Evolutionary conservation across 2,888 invertebrate genomes (phyloP).

Genomic region (Dascillus cervinus): DNA sequence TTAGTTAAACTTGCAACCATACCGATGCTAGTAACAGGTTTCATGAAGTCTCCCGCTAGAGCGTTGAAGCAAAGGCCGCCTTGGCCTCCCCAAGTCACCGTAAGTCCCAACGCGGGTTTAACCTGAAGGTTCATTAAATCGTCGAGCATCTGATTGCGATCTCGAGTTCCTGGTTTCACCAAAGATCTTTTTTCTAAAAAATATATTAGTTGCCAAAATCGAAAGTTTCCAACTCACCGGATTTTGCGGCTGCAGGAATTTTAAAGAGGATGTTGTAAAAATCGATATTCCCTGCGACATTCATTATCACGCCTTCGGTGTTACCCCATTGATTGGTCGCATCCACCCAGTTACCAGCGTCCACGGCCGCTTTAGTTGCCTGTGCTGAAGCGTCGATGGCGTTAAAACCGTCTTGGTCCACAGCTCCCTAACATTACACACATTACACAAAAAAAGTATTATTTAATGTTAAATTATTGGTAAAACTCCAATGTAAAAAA

Average conservation of each 20-base stretch:
- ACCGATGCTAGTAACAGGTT: conserved; percentile 56
- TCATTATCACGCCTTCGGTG: conserved; percentile 56
- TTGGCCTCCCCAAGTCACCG: conserved; percentile 61
- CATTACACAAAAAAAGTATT: too few relatives aligned
- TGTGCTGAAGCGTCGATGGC: conserved; percentile 51
- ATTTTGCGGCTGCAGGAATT: conserved; percentile 9
- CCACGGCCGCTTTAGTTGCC: conserved; percentile 49
- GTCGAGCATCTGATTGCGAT: conserved; percentile 17
- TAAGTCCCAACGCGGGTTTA: conserved; percentile 56
- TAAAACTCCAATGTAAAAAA: too few relatives aligned
- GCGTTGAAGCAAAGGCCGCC: conserved; percentile 51
- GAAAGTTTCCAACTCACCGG: too few relatives aligned
- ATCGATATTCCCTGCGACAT: conserved; percentile 58
- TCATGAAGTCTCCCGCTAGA: conserved; percentile 70
- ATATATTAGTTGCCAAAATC: too few relatives aligned
- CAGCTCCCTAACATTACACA: conserved; percentile 45
- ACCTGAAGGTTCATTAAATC: conserved; percentile 66
- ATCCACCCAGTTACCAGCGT: conserved; percentile 32
- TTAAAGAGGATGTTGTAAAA: conserved; percentile 74
- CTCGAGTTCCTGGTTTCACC: conserved; percentile 19
- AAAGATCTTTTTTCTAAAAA: too few relatives aligned
- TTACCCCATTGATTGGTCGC: conserved; percentile 46
- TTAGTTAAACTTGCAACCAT: conserved; percentile 6
- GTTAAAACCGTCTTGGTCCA: conserved; percentile 59
- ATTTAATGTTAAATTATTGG: too few relatives aligned